Percentiles rank a stretch among this genome's conserved stretches.
phyloP scores from a whole-genome alignment of 2,888 invertebrate genomes.

The Eurytoma adleriae region DNA sequence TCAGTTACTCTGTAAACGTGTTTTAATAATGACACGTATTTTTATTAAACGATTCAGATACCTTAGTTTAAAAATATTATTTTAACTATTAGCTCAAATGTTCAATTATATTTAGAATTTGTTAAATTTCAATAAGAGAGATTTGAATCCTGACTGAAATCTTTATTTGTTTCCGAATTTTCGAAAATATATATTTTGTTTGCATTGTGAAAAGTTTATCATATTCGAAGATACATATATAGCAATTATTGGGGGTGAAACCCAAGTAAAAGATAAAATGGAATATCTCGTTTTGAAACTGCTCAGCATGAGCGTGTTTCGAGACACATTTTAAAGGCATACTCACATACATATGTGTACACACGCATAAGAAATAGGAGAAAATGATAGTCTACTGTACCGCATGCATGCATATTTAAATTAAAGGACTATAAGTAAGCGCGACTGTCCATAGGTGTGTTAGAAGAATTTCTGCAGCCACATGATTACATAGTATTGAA shows the following conservation, averaged over 20 bases:
- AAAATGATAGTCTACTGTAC: conserved; percentile 65
- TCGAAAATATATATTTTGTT: conserved; percentile 49
- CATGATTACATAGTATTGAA: conserved; percentile 25
- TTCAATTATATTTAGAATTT: no score
- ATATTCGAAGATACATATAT: conserved; percentile 5
- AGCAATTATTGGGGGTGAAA: neutral
- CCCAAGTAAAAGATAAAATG: conserved; percentile 2
- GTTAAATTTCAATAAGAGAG: no score
- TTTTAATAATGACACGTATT: neutral
- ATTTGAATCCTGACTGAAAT: neutral
- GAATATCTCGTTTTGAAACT: neutral
- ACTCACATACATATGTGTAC: conserved; percentile 56
- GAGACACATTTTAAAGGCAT: conserved; percentile 38
- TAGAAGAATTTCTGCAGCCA: conserved; percentile 57
- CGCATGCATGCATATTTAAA: conserved; percentile 66
- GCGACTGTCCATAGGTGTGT: conserved; percentile 69
- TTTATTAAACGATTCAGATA: conserved; percentile 25
- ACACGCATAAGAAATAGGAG: conserved; percentile 61
- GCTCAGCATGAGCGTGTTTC: neutral
- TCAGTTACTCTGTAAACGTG: neutral
- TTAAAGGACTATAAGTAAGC: conserved; percentile 67
- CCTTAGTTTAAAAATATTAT: conserved; percentile 28
- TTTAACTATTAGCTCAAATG: no score
- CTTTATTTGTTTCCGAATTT: conserved; percentile 37
- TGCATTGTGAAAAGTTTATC: conserved; percentile 37